A percentile compares a stretch with the other conserved stretches of the same genome.
These are phyloP conservation scores for Isurus oxyrinchus DNA, from an alignment of 2,113 vertebrate species.

Conservation along the genomic window DNA sequence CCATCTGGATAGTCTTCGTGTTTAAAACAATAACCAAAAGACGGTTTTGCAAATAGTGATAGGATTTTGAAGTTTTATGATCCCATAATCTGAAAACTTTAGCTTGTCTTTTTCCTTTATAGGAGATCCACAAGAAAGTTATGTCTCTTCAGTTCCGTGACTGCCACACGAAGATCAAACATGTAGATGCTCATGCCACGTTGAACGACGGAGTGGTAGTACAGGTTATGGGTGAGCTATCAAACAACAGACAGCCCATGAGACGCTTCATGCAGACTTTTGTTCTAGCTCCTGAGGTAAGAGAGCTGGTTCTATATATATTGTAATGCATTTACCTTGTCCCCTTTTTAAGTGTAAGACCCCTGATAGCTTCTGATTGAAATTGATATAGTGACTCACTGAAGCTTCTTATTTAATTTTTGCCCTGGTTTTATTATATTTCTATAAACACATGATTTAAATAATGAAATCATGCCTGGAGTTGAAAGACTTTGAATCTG, in stretches of 20 bases:
- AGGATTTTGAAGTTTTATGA: not conserved
- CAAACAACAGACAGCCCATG: conserved; percentile 95
- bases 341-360: not conserved
- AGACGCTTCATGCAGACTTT: conserved; percentile 97
- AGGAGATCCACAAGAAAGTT: conserved; percentile 92
- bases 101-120: not conserved
- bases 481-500: not conserved
- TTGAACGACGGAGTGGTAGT: conserved; percentile 93
- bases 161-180: conserved; percentile 91
- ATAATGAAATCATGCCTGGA: not conserved
- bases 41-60: not conserved
- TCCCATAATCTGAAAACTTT: not conserved
- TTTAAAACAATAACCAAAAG: not conserved
- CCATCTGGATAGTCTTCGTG: not conserved
- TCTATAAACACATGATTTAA: not conserved
- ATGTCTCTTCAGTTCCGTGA: conserved; percentile 92
- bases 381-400: not conserved
- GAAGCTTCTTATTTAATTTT: not conserved
- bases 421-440: not conserved
- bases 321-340: not conserved
- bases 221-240: conserved; percentile 95
- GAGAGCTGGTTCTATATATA: conserved; percentile 32
- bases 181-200: conserved; percentile 92
- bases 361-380: not conserved
- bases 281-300: conserved; percentile 88